Evolutionary conservation across 2,797 vertebrate genomes (phyloP), one percentile per base, ranked within the genome.

Genomic region (Chaenodraco wilsoni): DNA sequence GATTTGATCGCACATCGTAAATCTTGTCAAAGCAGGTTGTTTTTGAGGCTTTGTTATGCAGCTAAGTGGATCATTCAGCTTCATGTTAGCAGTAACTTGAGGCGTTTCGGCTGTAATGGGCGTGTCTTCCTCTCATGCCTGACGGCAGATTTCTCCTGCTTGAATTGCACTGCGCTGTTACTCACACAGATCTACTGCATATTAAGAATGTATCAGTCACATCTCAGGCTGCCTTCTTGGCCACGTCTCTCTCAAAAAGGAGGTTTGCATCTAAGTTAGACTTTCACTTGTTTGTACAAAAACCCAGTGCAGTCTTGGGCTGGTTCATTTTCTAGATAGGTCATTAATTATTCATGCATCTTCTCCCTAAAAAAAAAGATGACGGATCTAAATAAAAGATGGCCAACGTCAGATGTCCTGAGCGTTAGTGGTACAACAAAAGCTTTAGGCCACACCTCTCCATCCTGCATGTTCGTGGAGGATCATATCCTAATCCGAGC

Each of bases 401-500:
- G 19, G 37, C 17, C 17, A 51, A 48, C 10, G 9, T 27, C 3
- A 41, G 49, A 73, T 51, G 49, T 57, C 17, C n/a, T 64, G 46
- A 74, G 4, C 17, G 37, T 63, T 58, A 83, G 69, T 83, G 64
- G 66, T 21, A 12, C 40, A 74, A 74, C 76, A 75, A 19, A 59
- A 56, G 41, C 61, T 45, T 61, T 69, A 61, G 74, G n/a, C 65
- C 58, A 72, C 69, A 68, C 64, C 71, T 64, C 73, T 66, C 19
- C 86, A 90, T 86, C 88, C 77, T 9, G 31, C 50, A 66, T 51
- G 69, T 68, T 58, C 9, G 33, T 62, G 72, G 63, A 62, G 81
- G 88, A 88, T 90, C 83, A 80, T 87, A 87, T 72, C 54, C 81
- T 93, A 89, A 92, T 90, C 86, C 79, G 0, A 52, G 65, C 31